Evolutionary conservation across 2,888 invertebrate species (phyloP).

Genomic region (Strigamia maritima): DNA sequence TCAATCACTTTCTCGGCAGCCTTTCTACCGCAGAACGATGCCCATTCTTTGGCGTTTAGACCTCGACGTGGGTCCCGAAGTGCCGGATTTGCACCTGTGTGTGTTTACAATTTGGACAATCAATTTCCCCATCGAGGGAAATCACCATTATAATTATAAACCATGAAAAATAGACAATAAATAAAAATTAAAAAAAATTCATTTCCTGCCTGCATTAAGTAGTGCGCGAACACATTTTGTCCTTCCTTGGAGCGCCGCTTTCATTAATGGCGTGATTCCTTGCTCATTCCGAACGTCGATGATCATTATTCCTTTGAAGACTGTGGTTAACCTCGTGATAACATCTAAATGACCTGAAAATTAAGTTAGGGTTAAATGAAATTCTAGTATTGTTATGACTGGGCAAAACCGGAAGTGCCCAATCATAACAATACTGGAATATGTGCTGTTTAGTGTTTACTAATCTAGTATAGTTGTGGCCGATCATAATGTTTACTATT

Average conservation of each 20-base stretch:
- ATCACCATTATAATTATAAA: not conserved
- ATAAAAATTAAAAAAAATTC: not conserved
- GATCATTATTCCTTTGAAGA: constrained; percentile 61
- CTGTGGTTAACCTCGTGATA: constrained; percentile 63
- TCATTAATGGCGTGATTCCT: constrained; percentile 68
- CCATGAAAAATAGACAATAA: not conserved
- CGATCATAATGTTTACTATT: too few relatives aligned
- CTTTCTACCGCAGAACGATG: constrained; percentile 67
- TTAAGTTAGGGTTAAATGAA: too few relatives aligned
- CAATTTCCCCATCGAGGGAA: constrained; percentile 45
- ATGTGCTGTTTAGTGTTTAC: too few relatives aligned
- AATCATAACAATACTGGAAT: too few relatives aligned
- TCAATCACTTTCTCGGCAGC: constrained; percentile 69
- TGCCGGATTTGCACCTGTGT: constrained; percentile 66
- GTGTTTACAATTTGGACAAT: constrained; percentile 8
- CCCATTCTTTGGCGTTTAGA: constrained; percentile 71
- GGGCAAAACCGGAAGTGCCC: too few relatives aligned
- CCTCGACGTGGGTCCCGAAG: constrained; percentile 66
- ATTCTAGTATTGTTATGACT: not conserved
- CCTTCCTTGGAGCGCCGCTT: constrained; percentile 71
- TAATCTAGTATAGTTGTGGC: not conserved
- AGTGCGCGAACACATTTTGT: constrained; percentile 70
- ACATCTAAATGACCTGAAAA: constrained; percentile 66
- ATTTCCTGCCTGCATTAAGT: constrained; percentile 64
- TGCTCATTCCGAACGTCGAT: constrained; percentile 67